A percentile compares a stretch with the other conserved stretches of the same genome.
Evolutionary conservation across 2,113 vertebrate genomes (phyloP).

Genomic region (Platichthys stellatus): DNA sequence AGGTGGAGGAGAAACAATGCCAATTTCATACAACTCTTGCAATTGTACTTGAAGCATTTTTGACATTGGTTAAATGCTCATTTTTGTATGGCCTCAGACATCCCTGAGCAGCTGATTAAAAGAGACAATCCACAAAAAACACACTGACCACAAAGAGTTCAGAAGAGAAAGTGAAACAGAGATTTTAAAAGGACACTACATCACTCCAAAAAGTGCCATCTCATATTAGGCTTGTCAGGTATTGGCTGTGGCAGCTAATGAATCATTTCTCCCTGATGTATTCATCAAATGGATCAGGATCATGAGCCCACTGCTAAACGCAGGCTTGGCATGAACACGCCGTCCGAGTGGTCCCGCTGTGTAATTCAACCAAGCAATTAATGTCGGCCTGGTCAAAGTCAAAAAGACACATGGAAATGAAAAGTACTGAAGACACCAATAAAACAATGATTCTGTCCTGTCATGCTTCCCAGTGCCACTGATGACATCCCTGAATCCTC

Average conservation of each 20-base stretch:
- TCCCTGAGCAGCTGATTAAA: neutral
- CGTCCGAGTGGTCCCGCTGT: neutral
- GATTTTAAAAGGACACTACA: conserved; percentile 19
- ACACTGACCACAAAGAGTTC: neutral
- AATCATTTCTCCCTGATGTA: conserved; percentile 38
- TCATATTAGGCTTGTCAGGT: conserved; percentile 41
- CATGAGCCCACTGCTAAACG: conserved; percentile 47
- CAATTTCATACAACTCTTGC: neutral
- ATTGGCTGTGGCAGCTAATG: conserved; percentile 10
- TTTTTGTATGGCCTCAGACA: neutral
- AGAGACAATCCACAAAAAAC: neutral
- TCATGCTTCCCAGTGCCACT: conserved; percentile 14
- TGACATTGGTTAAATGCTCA: neutral
- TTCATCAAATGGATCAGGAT: conserved; percentile 44
- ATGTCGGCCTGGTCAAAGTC: conserved; percentile 60
- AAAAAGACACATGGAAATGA: conserved; percentile 45
- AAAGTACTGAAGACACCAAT: conserved; percentile 32
- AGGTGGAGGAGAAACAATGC: neutral
- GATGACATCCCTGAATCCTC: conserved; percentile 54
- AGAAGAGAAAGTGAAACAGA: neutral
- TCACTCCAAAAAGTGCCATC: conserved; percentile 41
- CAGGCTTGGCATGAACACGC: conserved; percentile 39
- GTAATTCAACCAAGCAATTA: conserved; percentile 62
- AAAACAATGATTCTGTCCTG: conserved; percentile 48
- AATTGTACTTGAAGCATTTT: neutral